Conservation (phyloP, 1,140 invertebrate genomes). For the Temnothorax nylanderi region DNA sequence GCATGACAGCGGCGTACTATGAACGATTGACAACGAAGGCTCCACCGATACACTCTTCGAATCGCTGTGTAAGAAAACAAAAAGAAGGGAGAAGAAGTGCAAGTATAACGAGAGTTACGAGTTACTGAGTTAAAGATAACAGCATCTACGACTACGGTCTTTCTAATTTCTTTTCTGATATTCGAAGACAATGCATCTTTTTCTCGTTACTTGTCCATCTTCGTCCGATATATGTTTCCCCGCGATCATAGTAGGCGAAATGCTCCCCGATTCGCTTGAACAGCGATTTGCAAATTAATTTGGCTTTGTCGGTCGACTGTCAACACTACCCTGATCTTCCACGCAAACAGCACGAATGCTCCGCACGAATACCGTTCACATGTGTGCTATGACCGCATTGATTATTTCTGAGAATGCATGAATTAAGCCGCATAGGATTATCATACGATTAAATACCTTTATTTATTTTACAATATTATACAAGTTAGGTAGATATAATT, state of each 20-base stretch:
- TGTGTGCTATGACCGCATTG: conserved; percentile 30
- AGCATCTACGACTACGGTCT: conserved; percentile 79
- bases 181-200: conserved; percentile 60
- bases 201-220: conserved; percentile 21
- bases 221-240: neutral
- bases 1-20: conserved; percentile 27
- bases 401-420: neutral
- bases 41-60: conserved; percentile 74
- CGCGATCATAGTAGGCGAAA: conserved; percentile 16
- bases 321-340: conserved; percentile 61
- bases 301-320: conserved; percentile 68
- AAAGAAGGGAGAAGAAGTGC: conserved; percentile 54
- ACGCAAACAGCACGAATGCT: conserved; percentile 54
- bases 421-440: neutral
- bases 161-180: conserved; percentile 70
- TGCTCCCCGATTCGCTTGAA: conserved; percentile 46
- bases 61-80: conserved; percentile 63
- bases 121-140: conserved; percentile 81
- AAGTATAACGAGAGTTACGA: conserved; percentile 77
- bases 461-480: conserved; percentile 7
- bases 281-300: conserved; percentile 72
- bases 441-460: neutral
- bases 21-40: conserved; percentile 63
- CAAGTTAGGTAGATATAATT: neutral
- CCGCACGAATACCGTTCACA: conserved; percentile 1